phyloP scores from a whole-genome alignment of 2,888 invertebrate genomes.

The Koerneria pararmatus region DNA sequence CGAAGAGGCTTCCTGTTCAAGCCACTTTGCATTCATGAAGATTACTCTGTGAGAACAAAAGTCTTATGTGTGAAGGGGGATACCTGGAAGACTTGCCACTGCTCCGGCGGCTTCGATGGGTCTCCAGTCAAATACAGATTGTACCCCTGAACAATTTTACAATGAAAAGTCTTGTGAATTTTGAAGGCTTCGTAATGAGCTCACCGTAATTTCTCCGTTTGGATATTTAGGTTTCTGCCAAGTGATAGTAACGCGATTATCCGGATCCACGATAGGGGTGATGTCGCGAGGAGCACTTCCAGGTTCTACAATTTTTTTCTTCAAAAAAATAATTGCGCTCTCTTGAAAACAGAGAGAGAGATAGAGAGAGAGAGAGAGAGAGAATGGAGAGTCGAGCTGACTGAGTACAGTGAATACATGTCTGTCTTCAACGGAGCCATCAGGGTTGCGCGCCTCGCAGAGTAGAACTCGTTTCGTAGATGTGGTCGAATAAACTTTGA shows the following conservation, averaged over 20 bases:
- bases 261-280: constrained; percentile 49
- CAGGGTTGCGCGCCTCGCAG: constrained; percentile 56
- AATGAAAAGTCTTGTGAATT: neutral
- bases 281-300: constrained; percentile 52
- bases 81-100: constrained; percentile 52
- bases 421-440: constrained; percentile 51
- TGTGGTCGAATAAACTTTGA: constrained; percentile 50
- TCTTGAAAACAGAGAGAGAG: too few species aligned
- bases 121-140: constrained; percentile 56
- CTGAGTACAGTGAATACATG: constrained; percentile 50
- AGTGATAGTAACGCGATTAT: constrained; percentile 53
- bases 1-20: neutral
- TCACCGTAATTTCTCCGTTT: constrained; percentile 53
- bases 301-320: constrained; percentile 40
- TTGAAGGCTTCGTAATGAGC: neutral
- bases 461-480: constrained; percentile 46
- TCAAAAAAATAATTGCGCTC: too few species aligned
- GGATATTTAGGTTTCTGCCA: constrained; percentile 56
- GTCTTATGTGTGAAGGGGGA: neutral
- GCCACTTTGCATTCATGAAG: constrained; percentile 17
- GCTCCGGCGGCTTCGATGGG: constrained; percentile 51
- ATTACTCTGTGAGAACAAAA: neutral
- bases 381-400: too few species aligned
- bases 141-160: constrained; percentile 43
- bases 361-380: too few species aligned